Conservation (phyloP, 2,888 invertebrate species). For the Rhogogaster chlorosoma region DNA sequence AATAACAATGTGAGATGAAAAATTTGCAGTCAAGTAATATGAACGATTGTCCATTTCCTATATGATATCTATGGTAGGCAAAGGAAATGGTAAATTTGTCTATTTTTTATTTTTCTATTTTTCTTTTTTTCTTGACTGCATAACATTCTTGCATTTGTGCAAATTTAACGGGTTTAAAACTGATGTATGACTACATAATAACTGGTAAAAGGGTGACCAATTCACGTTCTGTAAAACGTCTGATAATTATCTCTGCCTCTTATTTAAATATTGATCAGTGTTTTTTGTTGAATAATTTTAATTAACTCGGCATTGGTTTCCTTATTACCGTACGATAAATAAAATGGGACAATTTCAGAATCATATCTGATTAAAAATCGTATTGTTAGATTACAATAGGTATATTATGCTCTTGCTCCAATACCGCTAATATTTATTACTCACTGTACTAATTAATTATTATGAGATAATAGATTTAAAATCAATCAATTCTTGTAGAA, state of each 20-base stretch:
- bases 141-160: background rate
- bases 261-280: background rate
- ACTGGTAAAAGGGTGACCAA: slow-evolving; percentile 40
- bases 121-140: background rate
- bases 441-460: slow-evolving; percentile 7
- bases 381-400: slow-evolving; percentile 8
- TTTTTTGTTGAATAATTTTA: background rate
- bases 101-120: background rate
- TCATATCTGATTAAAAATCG: background rate
- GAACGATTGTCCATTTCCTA: background rate
- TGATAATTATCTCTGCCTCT: background rate
- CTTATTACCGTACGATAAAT: background rate
- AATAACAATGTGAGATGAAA: background rate
- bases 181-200: background rate
- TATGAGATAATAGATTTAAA: slow-evolving; percentile 22
- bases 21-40: background rate
- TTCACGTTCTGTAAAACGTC: slow-evolving; percentile 27
- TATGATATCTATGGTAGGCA: background rate
- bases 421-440: slow-evolving; percentile 8
- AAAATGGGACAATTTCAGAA: background rate
- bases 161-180: background rate
- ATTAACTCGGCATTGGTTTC: slow-evolving; percentile 5
- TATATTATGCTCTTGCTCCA: slow-evolving; percentile 6
- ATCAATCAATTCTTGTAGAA: background rate
- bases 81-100: background rate